A percentile compares a stretch with the other conserved stretches of the same genome.
These are phyloP conservation scores for Hipposideros larvatus DNA, from an alignment of 2,797 vertebrate genomes.

Conservation along the genomic window DNA sequence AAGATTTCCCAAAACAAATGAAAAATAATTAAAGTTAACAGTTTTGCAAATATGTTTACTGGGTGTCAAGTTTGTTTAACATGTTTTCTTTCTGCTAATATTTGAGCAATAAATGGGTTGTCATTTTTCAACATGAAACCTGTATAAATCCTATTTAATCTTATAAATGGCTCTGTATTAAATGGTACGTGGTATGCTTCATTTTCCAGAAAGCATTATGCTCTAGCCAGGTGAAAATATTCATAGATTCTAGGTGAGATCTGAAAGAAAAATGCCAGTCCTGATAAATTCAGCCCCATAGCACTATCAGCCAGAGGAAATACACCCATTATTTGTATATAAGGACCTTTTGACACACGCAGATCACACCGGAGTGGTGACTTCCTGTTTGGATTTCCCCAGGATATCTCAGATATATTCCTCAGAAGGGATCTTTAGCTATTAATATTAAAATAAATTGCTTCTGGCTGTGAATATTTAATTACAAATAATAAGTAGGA, in stretches of 20 bases:
- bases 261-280: not conserved
- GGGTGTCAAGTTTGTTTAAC: not conserved
- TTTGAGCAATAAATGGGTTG: not conserved
- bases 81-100: not conserved
- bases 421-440: not conserved
- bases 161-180: not conserved
- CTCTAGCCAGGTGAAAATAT: not conserved
- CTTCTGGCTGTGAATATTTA: slow-evolving; percentile 64
- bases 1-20: slow-evolving; percentile 2
- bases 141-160: not conserved
- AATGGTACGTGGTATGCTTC: not conserved
- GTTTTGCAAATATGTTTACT: not conserved
- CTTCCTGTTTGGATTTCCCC: not conserved
- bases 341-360: not conserved
- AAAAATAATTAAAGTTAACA: slow-evolving; percentile 25
- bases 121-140: slow-evolving; percentile 12
- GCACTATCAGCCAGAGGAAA: not conserved
- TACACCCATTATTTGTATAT: not conserved
- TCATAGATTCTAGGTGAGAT: not conserved
- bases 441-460: slow-evolving; percentile 52
- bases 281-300: not conserved
- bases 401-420: not conserved
- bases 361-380: not conserved
- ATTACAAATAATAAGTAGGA: slow-evolving; percentile 41
- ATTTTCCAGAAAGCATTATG: slow-evolving; percentile 29